Evolutionary conservation across 1,140 invertebrate species (phyloP).

Genomic region (Parasteatoda tepidariorum): DNA sequence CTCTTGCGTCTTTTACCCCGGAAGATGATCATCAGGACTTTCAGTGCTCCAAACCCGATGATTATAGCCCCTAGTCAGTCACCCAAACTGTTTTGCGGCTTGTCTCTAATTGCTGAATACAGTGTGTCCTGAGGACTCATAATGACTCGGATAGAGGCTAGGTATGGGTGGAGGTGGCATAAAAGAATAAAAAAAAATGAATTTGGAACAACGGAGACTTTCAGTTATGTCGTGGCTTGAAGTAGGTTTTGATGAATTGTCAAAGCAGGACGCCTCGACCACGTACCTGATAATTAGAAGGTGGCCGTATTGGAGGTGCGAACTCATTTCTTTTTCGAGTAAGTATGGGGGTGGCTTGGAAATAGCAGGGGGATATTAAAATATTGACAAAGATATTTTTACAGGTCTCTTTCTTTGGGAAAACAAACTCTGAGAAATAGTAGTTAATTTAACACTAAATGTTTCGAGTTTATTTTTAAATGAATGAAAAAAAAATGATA

Average conservation of each 20-base stretch:
- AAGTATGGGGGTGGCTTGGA: background rate
- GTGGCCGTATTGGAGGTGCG: constrained; percentile 32
- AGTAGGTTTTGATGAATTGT: constrained; percentile 43
- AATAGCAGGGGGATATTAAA: background rate
- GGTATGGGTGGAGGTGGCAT: background rate
- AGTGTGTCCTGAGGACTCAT: constrained; percentile 32
- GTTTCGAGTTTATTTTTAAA: too few species aligned
- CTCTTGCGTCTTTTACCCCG: background rate
- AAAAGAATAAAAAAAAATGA: background rate
- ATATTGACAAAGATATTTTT: background rate
- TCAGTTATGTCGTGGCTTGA: background rate
- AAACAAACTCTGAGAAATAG: too few species aligned
- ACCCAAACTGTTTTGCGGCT: constrained; percentile 48
- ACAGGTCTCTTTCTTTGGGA: too few species aligned
- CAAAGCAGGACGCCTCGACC: constrained; percentile 37
- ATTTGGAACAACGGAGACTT: constrained; percentile 9
- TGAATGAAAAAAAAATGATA: too few species aligned
- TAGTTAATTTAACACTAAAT: too few species aligned
- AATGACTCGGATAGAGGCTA: constrained; percentile 45
- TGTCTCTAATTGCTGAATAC: constrained; percentile 35
- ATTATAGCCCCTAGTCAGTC: constrained; percentile 43
- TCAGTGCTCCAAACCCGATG: constrained; percentile 11
- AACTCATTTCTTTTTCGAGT: constrained; percentile 27
- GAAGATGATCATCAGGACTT: constrained; percentile 21
- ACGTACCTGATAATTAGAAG: constrained; percentile 41